Percentiles rank a stretch among this genome's conserved stretches.
phyloP scores from a whole-genome alignment of 2,113 vertebrate species.

The Limnothrissa miodon region DNA sequence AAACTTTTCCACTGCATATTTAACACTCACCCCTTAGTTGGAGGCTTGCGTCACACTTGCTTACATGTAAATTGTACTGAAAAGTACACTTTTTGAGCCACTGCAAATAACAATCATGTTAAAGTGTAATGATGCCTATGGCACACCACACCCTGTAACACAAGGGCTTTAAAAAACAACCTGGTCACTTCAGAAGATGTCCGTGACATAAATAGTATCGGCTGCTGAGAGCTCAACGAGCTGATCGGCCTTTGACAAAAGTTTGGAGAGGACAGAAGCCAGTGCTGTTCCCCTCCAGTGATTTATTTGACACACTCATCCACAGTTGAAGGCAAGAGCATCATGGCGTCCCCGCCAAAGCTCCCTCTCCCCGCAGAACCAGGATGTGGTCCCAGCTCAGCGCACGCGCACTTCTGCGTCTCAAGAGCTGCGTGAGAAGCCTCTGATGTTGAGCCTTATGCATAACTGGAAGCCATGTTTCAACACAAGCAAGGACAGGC shows the following conservation, averaged over 20 bases:
- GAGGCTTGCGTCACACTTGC: neutral
- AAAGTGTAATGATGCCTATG: neutral
- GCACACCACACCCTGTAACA: neutral
- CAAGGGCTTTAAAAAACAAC: neutral
- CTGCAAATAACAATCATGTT: neutral
- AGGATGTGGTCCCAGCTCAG: slow-evolving; percentile 28
- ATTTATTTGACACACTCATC: slow-evolving; percentile 27
- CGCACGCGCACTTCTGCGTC: slow-evolving; percentile 37
- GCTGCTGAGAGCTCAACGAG: neutral
- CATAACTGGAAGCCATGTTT: slow-evolving; percentile 39
- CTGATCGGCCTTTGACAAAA: neutral
- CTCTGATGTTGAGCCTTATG: slow-evolving; percentile 23
- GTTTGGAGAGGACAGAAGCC: neutral
- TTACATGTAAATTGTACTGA: neutral
- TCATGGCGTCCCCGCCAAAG: slow-evolving; percentile 34
- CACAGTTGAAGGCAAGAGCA: slow-evolving; percentile 13
- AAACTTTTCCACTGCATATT: neutral
- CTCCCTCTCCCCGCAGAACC: slow-evolving; percentile 29
- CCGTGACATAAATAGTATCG: neutral
- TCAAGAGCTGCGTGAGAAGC: slow-evolving; percentile 32
- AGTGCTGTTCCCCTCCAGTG: slow-evolving; percentile 25
- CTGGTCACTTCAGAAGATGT: neutral
- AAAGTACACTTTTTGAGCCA: neutral
- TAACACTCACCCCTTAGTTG: neutral
- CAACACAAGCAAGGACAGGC: slow-evolving; percentile 20